Conservation (phyloP, 2,113 vertebrate genomes). For the Gobio gobio region DNA sequence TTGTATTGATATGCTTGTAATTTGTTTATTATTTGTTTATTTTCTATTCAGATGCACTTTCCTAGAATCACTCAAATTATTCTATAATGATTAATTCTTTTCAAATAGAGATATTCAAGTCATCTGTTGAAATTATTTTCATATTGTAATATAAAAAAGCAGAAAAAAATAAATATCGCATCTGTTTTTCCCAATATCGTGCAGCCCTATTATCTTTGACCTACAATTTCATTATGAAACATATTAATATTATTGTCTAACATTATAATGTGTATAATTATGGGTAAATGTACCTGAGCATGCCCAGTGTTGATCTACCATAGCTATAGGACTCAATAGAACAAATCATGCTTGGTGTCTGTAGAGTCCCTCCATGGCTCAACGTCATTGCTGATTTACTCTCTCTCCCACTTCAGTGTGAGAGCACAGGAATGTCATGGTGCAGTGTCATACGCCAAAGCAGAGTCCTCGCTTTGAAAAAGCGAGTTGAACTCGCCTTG, state of each 20-base stretch:
- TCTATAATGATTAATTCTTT: no score
- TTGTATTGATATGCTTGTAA: no score
- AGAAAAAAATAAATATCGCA: no score
- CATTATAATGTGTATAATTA: not conserved
- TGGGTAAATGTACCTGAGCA: not conserved
- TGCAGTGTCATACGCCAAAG: slow-evolving; percentile 47
- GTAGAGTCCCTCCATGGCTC: slow-evolving; percentile 21
- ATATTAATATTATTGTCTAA: not conserved
- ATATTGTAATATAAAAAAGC: no score
- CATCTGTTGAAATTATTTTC: no score
- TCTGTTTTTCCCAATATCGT: no score
- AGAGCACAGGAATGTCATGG: slow-evolving; percentile 55
- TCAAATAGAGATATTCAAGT: no score
- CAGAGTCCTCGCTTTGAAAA: slow-evolving; percentile 42
- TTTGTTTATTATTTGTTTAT: no score
- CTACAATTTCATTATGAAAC: not conserved
- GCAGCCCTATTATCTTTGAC: not conserved
- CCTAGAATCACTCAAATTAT: no score
- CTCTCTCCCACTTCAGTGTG: slow-evolving; percentile 56
- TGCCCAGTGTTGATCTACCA: not conserved
- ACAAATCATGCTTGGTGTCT: not conserved
- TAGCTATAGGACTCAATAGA: not conserved
- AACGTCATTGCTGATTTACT: slow-evolving; percentile 44
- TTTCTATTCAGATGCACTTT: no score
- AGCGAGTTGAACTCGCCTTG: slow-evolving; percentile 22